phyloP scores from a whole-genome alignment of 2,888 invertebrate species.

The Tetragonisca angustula region DNA sequence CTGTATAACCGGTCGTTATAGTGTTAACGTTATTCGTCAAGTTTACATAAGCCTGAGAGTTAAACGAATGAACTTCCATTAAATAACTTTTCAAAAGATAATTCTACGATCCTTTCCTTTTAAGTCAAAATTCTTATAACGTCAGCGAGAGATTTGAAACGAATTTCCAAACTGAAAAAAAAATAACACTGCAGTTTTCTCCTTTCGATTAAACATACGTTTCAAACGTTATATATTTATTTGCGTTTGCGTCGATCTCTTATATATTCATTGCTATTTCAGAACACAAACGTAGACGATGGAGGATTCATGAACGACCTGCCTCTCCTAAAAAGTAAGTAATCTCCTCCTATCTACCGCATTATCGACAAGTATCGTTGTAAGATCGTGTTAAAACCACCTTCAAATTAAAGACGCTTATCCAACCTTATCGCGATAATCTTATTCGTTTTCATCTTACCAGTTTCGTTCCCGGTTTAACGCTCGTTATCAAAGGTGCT shows the following conservation, averaged over 20 bases:
- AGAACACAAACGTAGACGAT: slow-evolving; percentile 94
- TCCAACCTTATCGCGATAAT: background rate
- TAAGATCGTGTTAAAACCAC: background rate
- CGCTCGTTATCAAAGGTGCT: background rate
- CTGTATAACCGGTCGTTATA: too few relatives aligned
- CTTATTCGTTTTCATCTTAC: background rate
- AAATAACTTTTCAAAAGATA: background rate
- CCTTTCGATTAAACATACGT: background rate
- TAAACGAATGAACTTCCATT: background rate
- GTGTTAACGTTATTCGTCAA: background rate
- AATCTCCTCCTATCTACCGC: background rate
- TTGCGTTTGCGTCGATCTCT: background rate
- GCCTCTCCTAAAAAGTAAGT: slow-evolving; percentile 95
- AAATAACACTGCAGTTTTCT: background rate
- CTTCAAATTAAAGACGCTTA: background rate
- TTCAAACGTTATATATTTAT: background rate
- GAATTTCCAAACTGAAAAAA: too few relatives aligned
- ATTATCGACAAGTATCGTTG: background rate
- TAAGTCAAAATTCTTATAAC: too few relatives aligned
- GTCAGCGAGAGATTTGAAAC: too few relatives aligned
- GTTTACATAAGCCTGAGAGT: background rate
- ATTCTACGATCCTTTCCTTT: background rate
- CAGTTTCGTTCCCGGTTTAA: background rate
- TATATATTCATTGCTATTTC: slow-evolving; percentile 66
- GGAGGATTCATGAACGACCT: slow-evolving; percentile 96